These are phyloP conservation scores for Tetragnatha montana DNA, from an alignment of 2,888 invertebrate genomes.

Conservation along the genomic window DNA sequence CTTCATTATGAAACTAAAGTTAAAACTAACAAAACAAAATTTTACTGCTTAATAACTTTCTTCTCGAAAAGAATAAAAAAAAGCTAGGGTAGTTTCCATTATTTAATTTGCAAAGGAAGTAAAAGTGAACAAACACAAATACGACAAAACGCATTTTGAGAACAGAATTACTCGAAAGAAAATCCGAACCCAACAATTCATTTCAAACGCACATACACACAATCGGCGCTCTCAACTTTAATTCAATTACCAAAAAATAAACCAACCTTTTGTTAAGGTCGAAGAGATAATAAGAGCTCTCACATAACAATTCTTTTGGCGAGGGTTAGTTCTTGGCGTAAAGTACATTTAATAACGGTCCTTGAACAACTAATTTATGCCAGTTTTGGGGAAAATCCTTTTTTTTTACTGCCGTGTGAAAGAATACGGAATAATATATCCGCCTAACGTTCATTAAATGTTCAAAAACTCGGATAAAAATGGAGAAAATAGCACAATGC, in stretches of 20 bases:
- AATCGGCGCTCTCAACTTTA: neutral
- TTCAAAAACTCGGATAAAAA: slow-evolving; percentile 45
- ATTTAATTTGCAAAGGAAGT: neutral
- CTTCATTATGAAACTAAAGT: neutral
- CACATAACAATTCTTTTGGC: neutral
- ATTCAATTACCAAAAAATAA: slow-evolving; percentile 10
- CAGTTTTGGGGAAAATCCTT: neutral
- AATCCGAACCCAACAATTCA: neutral
- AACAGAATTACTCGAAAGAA: neutral
- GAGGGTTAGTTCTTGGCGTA: neutral
- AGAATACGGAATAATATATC: slow-evolving; percentile 20
- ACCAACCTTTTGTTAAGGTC: slow-evolving; percentile 1
- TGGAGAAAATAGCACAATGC: slow-evolving; percentile 3
- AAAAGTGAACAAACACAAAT: neutral
- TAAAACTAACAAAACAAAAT: neutral
- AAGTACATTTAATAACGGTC: slow-evolving; percentile 25
- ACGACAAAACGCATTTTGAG: neutral
- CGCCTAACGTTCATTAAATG: slow-evolving; percentile 37
- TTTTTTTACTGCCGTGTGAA: neutral
- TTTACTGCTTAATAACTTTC: neutral
- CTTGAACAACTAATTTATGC: slow-evolving; percentile 38
- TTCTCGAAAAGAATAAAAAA: neutral
- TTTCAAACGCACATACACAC: neutral
- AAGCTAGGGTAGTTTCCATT: neutral
- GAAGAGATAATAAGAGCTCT: slow-evolving; percentile 2